Base-by-base conservation (phyloP, 2,797 vertebrate genomes). In the Malacoraja senta region DNA sequence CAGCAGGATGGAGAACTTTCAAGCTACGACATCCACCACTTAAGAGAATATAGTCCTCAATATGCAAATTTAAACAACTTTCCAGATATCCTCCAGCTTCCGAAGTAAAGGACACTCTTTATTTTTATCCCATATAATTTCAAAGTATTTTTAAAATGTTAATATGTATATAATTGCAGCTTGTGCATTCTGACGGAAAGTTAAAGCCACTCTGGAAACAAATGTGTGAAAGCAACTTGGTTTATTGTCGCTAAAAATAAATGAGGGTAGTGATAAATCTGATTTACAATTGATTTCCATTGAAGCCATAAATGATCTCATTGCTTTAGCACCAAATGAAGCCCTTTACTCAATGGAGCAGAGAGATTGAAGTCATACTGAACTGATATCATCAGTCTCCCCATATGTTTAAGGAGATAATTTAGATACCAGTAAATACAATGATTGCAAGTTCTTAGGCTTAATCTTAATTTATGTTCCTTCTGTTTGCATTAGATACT, bases 361-460 rank as follows among this genome's bases (percentile, higher is more conserved):
- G 90, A 76, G 58, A 76, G 90, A 74, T 76, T 10, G 71, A 91
- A 65, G 13, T 68, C 90, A 91, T 74, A 71, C 13, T 92, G 21
- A 76, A 76, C 71, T 76, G 71, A 92, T 92, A 71, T 92, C 38
- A 72, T 76, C 38, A 76, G 90, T 58, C 24, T 74, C 19, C 35
- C 90, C 90, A 92, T 92, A 29, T 92, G 90, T 53, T 72, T 72
- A 74, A 92, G 38, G 38, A 92, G 90, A 92, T 92, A 53, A 92
- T 76, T 74, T 76, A 74, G 90, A 74, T 92, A 24, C 35, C 38
- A 35, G 90, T 38, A 86, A 86, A 21, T 86, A 58, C 53, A 74
- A 58, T 92, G 90, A 74, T 53, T 92, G 90, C 72, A 74, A 53
- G 90, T 76, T 53, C 71, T 92, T 76, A 92, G 71, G 68, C 6